Conservation (phyloP, 2,888 invertebrate genomes). For the Eremobia ochroleuca region DNA sequence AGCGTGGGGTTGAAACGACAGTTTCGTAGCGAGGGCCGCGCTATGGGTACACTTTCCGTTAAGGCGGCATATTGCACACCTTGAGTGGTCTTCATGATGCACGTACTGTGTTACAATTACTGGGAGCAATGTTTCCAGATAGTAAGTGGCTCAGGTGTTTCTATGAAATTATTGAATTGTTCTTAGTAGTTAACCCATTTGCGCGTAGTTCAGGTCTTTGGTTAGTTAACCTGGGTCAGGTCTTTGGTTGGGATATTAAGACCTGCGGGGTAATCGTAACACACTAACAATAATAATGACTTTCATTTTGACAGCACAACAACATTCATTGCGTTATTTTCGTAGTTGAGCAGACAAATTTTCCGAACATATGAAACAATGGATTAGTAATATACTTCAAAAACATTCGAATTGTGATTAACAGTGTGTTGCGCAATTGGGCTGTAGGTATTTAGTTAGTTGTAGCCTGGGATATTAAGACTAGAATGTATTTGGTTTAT, state of each 20-base stretch:
- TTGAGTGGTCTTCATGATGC: constrained; percentile 22
- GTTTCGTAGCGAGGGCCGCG: constrained; percentile 16
- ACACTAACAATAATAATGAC: neutral
- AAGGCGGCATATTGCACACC: constrained; percentile 31
- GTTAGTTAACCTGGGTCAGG: neutral
- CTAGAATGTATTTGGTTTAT: neutral
- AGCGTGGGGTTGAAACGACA: constrained; percentile 49
- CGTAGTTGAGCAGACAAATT: too few species aligned
- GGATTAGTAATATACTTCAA: neutral
- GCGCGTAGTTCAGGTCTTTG: neutral
- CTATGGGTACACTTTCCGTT: constrained; percentile 3
- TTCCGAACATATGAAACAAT: neutral
- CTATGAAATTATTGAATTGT: constrained; percentile 6
- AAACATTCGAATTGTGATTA: neutral
- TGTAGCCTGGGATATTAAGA: neutral
- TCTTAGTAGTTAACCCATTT: neutral
- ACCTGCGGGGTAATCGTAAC: neutral
- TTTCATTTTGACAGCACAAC: neutral
- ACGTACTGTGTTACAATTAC: neutral
- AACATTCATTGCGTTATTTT: too few species aligned
- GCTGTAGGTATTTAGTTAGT: neutral
- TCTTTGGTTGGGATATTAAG: neutral
- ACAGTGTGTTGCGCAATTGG: neutral
- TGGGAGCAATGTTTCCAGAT: neutral
- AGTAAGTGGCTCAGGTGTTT: constrained; percentile 26